Percentiles rank a stretch among this genome's conserved stretches.
Evolutionary conservation across 2,888 invertebrate species (phyloP).

Genomic region (Dioctria linearis): DNA sequence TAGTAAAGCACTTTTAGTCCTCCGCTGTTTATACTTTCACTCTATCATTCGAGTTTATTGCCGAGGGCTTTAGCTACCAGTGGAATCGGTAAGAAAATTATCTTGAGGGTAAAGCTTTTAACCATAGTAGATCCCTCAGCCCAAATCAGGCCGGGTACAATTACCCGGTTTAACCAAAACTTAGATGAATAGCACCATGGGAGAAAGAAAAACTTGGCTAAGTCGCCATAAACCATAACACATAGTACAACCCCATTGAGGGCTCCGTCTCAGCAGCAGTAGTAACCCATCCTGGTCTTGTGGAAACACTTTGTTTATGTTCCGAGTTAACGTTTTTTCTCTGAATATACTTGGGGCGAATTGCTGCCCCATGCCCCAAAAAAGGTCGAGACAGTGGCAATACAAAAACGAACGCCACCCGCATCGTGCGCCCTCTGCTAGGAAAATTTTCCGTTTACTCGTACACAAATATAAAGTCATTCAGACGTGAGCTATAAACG

Average conservation of each 20-base stretch:
- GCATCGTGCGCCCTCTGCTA: constrained; percentile 1
- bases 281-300: constrained; percentile 25
- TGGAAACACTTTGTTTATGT: constrained; percentile 50
- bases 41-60: constrained; percentile 51
- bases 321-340: constrained; percentile 45
- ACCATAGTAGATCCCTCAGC: constrained; percentile 26
- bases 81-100: constrained; percentile 50
- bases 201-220: constrained; percentile 44
- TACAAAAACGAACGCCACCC: neutral
- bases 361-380: constrained; percentile 28
- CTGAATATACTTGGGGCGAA: constrained; percentile 19
- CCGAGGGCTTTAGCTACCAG: constrained; percentile 39
- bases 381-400: constrained; percentile 1
- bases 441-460: constrained; percentile 43
- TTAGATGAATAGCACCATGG: constrained; percentile 47
- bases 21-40: constrained; percentile 40
- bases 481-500: constrained; percentile 47
- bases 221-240: constrained; percentile 50
- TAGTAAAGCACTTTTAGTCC: constrained; percentile 45
- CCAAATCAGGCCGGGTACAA: constrained; percentile 39
- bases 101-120: constrained; percentile 52
- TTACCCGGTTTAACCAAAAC: constrained; percentile 51
- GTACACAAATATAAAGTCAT: constrained; percentile 46
- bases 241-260: constrained; percentile 39
- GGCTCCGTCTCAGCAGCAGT: neutral